Evolutionary conservation across 2,797 vertebrate species (phyloP), one percentile per base, ranked within the genome.

Genomic region (Alosa sapidissima): DNA sequence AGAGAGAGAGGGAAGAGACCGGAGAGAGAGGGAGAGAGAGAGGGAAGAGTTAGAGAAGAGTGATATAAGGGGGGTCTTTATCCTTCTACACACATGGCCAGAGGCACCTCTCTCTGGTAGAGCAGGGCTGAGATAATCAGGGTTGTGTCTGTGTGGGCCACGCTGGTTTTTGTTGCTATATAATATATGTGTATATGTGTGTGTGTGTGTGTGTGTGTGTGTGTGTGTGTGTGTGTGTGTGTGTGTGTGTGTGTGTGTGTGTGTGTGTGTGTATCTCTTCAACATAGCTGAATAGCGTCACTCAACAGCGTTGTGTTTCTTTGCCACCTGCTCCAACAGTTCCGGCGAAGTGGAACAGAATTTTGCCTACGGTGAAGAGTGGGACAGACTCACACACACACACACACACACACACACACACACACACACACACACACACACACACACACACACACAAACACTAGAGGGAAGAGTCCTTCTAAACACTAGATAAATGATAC

Each of bases 381-480:
- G 16, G 28, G 19, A 54, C 21, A 16, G 9, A 75, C 68, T 41
- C 48, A 52, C 72, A 81, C 82, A 72, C 82, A 84, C 82, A 83
- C 85, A 45, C 54, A 84, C 78, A 84, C 36, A 82, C 47, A 81
- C 82, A 75, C 81, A 85, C 55, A 10, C 65, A 65, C 2, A 82
- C 58, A 84, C 83, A 88, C 83, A 81, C 81, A 33, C 85, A 88
- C 83, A 86, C n/a, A n/a, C n/a, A n/a, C n/a, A n/a, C n/a, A n/a
- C n/a, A n/a, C n/a, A n/a, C n/a, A n/a, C n/a, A n/a, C n/a, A 75
- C 68, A 33, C 33, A 75, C 65, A 65, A 65, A 65, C 60, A 65
- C 60, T 28, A 24, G 60, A 65, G 60, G 60, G 24, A 65, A 65
- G 24, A 65, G 60, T 33, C 60, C 60, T 28, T 10, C n/a, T 24